These are phyloP conservation scores for Sebastes umbrosus DNA, from an alignment of 2,797 vertebrate genomes.

Conservation along the genomic window DNA sequence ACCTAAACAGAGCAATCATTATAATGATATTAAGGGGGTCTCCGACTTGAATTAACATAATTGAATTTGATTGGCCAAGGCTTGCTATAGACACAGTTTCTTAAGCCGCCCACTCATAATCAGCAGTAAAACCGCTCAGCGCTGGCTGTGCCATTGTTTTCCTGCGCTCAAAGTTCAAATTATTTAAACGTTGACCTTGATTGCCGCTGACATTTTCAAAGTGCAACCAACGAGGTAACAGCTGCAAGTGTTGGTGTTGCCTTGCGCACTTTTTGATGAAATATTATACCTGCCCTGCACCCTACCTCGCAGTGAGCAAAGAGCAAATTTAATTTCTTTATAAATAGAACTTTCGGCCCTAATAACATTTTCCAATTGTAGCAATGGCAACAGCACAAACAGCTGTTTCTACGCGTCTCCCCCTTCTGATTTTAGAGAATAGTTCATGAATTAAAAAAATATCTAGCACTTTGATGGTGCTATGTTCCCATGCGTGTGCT, in stretches of 20 bases:
- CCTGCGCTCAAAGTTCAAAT: too few relatives aligned
- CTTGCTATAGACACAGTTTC: too few relatives aligned
- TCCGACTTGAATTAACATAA: background rate
- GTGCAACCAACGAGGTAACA: background rate
- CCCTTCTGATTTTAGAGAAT: background rate
- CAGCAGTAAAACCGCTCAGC: too few relatives aligned
- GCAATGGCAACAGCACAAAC: too few relatives aligned
- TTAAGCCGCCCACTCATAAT: too few relatives aligned
- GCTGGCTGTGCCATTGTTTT: too few relatives aligned
- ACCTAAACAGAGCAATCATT: background rate
- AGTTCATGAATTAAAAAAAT: background rate
- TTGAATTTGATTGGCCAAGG: too few relatives aligned
- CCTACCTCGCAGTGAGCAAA: background rate
- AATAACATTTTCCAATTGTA: background rate
- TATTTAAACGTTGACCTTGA: too few relatives aligned
- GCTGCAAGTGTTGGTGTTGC: too few relatives aligned
- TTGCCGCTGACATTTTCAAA: background rate
- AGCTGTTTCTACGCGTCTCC: too few relatives aligned
- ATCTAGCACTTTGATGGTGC: background rate
- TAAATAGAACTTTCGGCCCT: background rate
- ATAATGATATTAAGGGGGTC: background rate
- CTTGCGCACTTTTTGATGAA: too few relatives aligned
- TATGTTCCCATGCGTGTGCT: background rate
- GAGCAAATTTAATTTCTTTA: background rate
- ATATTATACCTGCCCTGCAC: too few relatives aligned